Base-by-base conservation (phyloP, 2,113 vertebrate genomes). In the Thamnaconus septentrionalis region DNA sequence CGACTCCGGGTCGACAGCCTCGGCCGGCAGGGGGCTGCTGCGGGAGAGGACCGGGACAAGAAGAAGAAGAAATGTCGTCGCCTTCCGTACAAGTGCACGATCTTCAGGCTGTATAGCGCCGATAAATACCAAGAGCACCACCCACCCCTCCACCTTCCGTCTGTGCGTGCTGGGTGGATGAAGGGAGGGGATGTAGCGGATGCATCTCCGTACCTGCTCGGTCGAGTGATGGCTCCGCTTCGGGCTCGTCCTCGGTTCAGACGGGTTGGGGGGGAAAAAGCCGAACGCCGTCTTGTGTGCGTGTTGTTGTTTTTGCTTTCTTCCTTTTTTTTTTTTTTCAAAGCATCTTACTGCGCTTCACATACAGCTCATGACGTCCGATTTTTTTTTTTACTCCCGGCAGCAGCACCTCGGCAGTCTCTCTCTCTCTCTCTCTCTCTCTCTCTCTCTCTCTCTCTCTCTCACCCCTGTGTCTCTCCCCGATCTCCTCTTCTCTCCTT, bases 341-440 rank as follows among this genome's bases (percentile, higher is more conserved):
- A 71, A 78, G 82, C 82, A 75, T 84, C 79, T 86, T 86, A 87
- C 73, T 85, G 75, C 87, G 89, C 90, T 83, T 90, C 86, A 89
- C 88, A 89, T 85, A 86, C 82, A 81, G 80, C 86, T 84, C 87
- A 88, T 89, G 84, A 83, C 86, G 79, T 85, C 83, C 89, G 79
- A 66, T 79, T 83, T 83, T 75, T 31, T 31, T 31, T 31, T 31
- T 31, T 31, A 31, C 18, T 31, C 18, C 18, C 18, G 18, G 18
- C 74, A 80, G 61, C 78, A 84, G 76, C 74, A 82, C 78, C 72
- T 84, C 75, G 69, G 72, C 74, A 66, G 62, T 58, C 59, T 64
- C 67, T 44, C 64, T 74, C 56, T 69, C 69, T 71, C 60, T 59
- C 73, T 66, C 71, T 61, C 69, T 66, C 66, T 66, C 77, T 65